These are phyloP conservation scores for Muntiacus reevesi DNA, from an alignment of 2,113 vertebrate species.

Conservation along the genomic window DNA sequence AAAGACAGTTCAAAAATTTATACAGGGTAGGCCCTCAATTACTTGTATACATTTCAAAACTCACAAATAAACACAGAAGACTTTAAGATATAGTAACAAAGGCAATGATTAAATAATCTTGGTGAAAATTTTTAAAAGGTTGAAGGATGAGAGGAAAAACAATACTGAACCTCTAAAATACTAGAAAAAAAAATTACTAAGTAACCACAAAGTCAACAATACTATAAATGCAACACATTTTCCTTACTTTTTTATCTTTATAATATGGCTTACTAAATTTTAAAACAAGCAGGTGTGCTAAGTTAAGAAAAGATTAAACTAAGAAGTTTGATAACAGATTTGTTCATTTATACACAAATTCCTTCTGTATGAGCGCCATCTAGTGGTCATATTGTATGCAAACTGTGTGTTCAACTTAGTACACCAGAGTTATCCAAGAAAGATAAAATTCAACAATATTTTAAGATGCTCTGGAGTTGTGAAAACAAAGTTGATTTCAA, in stretches of 20 bases:
- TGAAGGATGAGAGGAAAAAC: not conserved
- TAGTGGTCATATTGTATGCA: constrained; percentile 57
- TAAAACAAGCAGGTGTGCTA: not conserved
- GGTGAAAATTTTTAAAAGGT: not conserved
- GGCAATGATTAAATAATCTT: constrained; percentile 28
- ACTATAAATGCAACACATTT: not conserved
- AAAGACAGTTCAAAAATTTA: not conserved
- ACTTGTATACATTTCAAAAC: not conserved
- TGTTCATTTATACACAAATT: not conserved
- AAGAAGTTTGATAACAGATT: not conserved
- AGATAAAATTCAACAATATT: not conserved
- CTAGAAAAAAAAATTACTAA: not conserved
- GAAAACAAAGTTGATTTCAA: constrained; percentile 38
- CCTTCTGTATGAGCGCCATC: constrained; percentile 63
- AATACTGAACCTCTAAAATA: not conserved
- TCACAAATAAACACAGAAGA: not conserved
- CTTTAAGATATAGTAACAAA: constrained; percentile 18
- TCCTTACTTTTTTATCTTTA: constrained; percentile 4
- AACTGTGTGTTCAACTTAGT: not conserved
- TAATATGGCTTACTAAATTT: constrained; percentile 7
- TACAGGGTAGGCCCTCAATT: not conserved
- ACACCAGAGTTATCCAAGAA: not conserved
- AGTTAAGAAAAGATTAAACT: not conserved
- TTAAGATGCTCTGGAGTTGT: not conserved
- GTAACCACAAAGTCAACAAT: not conserved